Evolutionary conservation across 1,140 invertebrate species (phyloP).

Genomic region (Drosophila leontia): DNA sequence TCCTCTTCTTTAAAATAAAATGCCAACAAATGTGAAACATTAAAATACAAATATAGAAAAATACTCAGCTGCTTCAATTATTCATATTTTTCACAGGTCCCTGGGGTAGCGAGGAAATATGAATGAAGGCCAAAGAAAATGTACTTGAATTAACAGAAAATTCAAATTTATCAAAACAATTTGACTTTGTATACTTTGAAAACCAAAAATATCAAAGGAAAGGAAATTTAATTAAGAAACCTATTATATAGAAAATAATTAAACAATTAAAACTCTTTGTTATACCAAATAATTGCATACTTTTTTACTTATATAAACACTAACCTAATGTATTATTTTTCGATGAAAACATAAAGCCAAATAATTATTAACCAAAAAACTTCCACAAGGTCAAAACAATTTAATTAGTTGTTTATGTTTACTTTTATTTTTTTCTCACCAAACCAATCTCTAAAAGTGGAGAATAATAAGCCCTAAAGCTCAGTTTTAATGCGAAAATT

Average conservation of each 20-base stretch:
- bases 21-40: slow-evolving; percentile 4
- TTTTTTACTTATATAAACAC: too few species aligned
- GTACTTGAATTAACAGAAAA: background rate
- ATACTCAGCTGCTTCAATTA: slow-evolving; percentile 52
- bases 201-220: background rate
- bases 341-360: background rate
- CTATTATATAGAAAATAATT: background rate
- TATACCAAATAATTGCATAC: background rate
- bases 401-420: slow-evolving; percentile 6
- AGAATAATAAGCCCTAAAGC: background rate
- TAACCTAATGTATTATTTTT: background rate
- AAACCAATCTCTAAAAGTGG: background rate
- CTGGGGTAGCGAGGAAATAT: background rate
- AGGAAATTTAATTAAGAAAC: background rate
- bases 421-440: background rate
- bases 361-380: background rate
- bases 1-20: background rate
- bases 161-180: background rate
- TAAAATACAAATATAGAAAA: slow-evolving; percentile 16
- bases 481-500: background rate
- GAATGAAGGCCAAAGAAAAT: slow-evolving; percentile 13
- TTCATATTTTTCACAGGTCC: slow-evolving; percentile 36
- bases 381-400: background rate
- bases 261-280: background rate
- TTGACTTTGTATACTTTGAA: too few species aligned